Evolutionary conservation across 2,113 vertebrate species (phyloP), one percentile per base, ranked within the genome.

Genomic region (Gallinago jamesoni): DNA sequence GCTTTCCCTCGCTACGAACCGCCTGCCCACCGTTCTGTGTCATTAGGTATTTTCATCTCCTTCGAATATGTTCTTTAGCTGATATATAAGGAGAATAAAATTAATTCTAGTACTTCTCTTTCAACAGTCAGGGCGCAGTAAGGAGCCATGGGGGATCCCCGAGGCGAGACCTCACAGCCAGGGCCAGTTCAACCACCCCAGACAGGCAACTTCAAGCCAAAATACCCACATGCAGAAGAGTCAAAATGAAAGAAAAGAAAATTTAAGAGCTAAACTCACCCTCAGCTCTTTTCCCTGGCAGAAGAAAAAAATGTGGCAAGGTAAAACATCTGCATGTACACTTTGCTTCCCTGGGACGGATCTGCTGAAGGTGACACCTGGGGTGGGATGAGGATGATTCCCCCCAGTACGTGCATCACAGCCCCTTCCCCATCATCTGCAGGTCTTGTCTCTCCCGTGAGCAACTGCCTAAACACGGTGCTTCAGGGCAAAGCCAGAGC

Each of bases 401-500:
- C 28, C 28, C 21, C 15, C 78, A 35, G 43, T 23, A 4, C 30
- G 33, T 19, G 7, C 43, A 31, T 19, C 50, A 6, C 22, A 24
- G 10, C 3, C 20, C 23, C 52, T 60, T 53, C 25, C 45, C 28
- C 41, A 21, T 24, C 4, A 0, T 9, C 45, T 13, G 1, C 59
- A 47, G 37, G 18, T 45, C 43, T 56, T 30, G 27, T 30, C 21
- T 21, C 39, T 55, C 21, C 33, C 1, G 0, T 6, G 45, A 17
- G 30, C 2, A 0, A 8, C 19, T 13, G 7, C 52, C 35, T 12
- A 31, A 24, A 37, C 8, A 4, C 2, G 0, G 31, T 0, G 0
- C 31, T 76, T 12, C 3, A 2, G 35, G 63, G 27, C 35, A 59
- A 53, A 77, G 12, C 31, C 45, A 37, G 52, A n/a, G 30, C 57